Conservation (phyloP, 2,113 vertebrate species). For the Aphelocoma coerulescens region DNA sequence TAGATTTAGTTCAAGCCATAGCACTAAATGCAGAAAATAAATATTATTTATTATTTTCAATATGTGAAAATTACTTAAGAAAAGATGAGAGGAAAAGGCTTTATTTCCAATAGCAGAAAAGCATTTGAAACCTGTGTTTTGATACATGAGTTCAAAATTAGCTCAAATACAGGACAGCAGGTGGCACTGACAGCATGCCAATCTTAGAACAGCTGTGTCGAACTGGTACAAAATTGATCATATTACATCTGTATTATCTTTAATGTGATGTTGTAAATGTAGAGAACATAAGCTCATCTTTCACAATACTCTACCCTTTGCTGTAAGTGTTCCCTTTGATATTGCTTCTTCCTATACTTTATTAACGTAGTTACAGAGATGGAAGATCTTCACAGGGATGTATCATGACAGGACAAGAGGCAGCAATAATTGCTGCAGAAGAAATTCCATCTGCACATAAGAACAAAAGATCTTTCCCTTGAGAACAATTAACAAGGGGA, state of each 20-base stretch:
- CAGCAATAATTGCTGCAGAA: background rate
- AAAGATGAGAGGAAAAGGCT: background rate
- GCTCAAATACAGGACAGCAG: constrained; percentile 12
- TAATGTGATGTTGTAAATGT: background rate
- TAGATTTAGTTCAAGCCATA: background rate
- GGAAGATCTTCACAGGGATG: background rate
- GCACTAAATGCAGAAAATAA: background rate
- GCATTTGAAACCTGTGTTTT: background rate
- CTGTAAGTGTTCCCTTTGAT: background rate
- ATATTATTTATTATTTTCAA: background rate
- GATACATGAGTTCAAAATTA: background rate
- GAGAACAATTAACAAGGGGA: background rate
- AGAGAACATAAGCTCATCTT: background rate
- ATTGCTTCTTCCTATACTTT: background rate
- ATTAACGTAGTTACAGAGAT: background rate
- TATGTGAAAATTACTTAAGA: background rate
- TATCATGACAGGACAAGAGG: background rate
- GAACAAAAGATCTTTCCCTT: background rate
- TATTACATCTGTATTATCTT: background rate
- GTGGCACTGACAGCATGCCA: constrained; percentile 28
- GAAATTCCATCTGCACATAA: background rate
- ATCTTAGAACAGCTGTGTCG: background rate
- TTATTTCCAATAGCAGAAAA: background rate
- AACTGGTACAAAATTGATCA: background rate
- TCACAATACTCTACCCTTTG: background rate